Evolutionary conservation across 2,113 vertebrate genomes (phyloP).

Genomic region (Boleophthalmus pectinirostris): DNA sequence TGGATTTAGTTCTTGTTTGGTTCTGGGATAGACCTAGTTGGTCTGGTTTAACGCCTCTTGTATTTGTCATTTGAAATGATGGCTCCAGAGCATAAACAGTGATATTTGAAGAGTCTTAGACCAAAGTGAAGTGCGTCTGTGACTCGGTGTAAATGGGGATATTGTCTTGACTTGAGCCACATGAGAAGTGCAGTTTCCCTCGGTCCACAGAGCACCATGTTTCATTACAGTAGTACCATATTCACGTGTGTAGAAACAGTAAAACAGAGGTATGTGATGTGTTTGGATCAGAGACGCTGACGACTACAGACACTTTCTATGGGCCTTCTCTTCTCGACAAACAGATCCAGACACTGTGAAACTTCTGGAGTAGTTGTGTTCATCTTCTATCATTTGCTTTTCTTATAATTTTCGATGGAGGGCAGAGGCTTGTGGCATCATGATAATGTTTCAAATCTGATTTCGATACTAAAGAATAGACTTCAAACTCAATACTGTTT

Average conservation of each 20-base stretch:
- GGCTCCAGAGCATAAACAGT: too few species aligned
- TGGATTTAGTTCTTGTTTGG: too few species aligned
- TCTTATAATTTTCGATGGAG: constrained; percentile 31
- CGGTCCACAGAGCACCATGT: constrained; percentile 92
- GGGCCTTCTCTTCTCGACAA: neutral
- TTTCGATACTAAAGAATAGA: too few species aligned
- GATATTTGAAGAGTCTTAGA: too few species aligned
- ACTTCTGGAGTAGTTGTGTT: neutral
- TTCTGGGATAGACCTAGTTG: too few species aligned
- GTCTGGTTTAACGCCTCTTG: too few species aligned
- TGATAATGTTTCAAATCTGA: too few species aligned
- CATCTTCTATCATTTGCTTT: constrained; percentile 63
- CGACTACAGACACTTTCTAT: constrained; percentile 83
- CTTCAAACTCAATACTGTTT: too few species aligned
- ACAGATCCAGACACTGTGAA: neutral
- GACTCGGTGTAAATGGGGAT: neutral
- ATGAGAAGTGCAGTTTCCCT: constrained; percentile 85
- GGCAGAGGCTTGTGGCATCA: too few species aligned
- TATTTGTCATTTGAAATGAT: too few species aligned
- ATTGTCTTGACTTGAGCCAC: constrained; percentile 77
- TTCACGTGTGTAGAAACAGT: constrained; percentile 92
- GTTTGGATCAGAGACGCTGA: constrained; percentile 87
- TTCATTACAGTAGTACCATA: constrained; percentile 99
- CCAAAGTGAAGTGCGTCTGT: too few species aligned
- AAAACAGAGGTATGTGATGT: constrained; percentile 97